Evolutionary conservation across 2,888 invertebrate genomes (phyloP).

Genomic region (Apoderus coryli): DNA sequence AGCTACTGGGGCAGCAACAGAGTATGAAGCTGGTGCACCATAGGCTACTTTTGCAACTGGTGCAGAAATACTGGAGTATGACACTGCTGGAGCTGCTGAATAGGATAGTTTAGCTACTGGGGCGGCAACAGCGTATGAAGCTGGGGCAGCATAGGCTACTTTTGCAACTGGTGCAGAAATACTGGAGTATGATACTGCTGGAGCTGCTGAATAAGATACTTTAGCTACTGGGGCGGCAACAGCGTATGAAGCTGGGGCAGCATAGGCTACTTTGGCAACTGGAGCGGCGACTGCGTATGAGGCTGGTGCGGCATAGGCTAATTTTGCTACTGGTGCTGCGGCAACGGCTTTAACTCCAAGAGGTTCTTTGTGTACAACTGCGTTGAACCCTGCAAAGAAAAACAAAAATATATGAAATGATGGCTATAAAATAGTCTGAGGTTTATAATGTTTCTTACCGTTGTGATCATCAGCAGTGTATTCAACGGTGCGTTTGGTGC

Average conservation of each 20-base stretch:
- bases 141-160: slow-evolving; percentile 22
- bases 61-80: no score
- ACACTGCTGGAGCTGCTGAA: no score
- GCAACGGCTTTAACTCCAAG: slow-evolving; percentile 9
- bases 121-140: slow-evolving; percentile 14
- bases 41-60: no score
- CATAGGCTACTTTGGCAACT: slow-evolving; percentile 18
- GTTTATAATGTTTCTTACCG: no score
- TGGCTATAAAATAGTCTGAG: slow-evolving; percentile 16
- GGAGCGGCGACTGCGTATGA: slow-evolving; percentile 36
- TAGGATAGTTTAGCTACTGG: no score
- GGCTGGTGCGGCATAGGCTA: slow-evolving; percentile 20
- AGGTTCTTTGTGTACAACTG: slow-evolving; percentile 36
- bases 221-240: slow-evolving; percentile 25
- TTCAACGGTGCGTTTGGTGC: slow-evolving; percentile 36
- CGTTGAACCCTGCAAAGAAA: slow-evolving; percentile 43
- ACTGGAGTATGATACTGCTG: no score
- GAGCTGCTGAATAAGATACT: slow-evolving; percentile 1
- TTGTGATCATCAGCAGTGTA: slow-evolving; percentile 38
- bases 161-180: no score
- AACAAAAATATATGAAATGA: slow-evolving; percentile 20
- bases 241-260: slow-evolving; percentile 28
- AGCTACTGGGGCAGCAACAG: slow-evolving; percentile 14
- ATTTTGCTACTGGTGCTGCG: slow-evolving; percentile 10
- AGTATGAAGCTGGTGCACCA: slow-evolving; percentile 16